These are phyloP conservation scores for Rhagium mordax DNA, from an alignment of 2,888 invertebrate genomes.

Conservation along the genomic window DNA sequence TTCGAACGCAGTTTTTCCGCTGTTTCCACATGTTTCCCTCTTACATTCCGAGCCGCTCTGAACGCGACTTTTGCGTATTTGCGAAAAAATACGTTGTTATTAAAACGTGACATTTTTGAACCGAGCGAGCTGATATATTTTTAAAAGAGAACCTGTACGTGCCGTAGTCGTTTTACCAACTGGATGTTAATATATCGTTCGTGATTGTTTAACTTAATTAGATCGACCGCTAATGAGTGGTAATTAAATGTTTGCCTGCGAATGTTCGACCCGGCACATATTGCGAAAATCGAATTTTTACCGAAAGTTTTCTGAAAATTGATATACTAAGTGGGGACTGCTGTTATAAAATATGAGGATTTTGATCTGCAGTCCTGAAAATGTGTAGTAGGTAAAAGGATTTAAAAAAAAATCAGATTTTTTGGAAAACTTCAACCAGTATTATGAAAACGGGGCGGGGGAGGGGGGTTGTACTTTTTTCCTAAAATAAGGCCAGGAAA, in stretches of 20 bases:
- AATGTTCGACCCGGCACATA: background rate
- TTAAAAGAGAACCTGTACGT: slow-evolving; percentile 22
- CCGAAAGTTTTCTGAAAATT: too few relatives aligned
- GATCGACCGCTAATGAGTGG: background rate
- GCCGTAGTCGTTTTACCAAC: slow-evolving; percentile 7
- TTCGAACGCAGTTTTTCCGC: too few relatives aligned
- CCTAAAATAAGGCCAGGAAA: too few relatives aligned
- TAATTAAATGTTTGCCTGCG: background rate
- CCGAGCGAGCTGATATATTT: slow-evolving; percentile 1
- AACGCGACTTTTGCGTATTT: background rate
- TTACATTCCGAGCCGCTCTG: background rate
- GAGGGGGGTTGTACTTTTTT: too few relatives aligned
- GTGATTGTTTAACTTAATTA: background rate
- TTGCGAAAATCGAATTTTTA: background rate
- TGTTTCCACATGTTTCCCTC: too few relatives aligned
- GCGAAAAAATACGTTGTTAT: slow-evolving; percentile 1
- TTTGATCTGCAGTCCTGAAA: too few relatives aligned
- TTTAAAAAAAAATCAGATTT: too few relatives aligned
- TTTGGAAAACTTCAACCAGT: too few relatives aligned
- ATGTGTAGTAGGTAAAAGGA: too few relatives aligned
- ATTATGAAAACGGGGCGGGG: too few relatives aligned
- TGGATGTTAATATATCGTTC: background rate
- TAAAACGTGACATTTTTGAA: slow-evolving; percentile 19
- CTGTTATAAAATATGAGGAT: too few relatives aligned
- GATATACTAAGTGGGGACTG: too few relatives aligned